Evolutionary conservation across 1,140 invertebrate genomes (phyloP).

Genomic region (Aethina tumida): DNA sequence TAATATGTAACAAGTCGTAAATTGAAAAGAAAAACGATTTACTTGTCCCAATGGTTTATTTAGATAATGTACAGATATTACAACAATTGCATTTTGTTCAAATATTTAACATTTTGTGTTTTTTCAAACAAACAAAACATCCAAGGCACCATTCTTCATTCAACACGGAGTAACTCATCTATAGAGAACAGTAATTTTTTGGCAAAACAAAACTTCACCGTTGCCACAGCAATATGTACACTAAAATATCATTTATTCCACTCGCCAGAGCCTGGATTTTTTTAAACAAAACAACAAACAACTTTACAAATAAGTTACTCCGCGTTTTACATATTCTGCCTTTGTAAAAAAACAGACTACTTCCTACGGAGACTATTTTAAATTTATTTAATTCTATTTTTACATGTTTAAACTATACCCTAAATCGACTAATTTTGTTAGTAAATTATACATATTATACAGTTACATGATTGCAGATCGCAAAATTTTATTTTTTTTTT

Average conservation of each 20-base stretch:
- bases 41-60: constrained; percentile 18
- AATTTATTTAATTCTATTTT: constrained; percentile 19
- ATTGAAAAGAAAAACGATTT: constrained; percentile 1
- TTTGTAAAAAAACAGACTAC: constrained; percentile 24
- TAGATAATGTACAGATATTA: constrained; percentile 33
- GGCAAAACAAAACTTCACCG: background rate
- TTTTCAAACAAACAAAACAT: constrained; percentile 31
- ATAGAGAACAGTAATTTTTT: constrained; percentile 1
- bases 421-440: constrained; percentile 22
- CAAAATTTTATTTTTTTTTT: constrained; percentile 22
- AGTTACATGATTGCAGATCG: constrained; percentile 33
- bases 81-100: constrained; percentile 32
- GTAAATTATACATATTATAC: constrained; percentile 32
- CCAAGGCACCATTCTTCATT: constrained; percentile 32
- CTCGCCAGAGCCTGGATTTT: background rate
- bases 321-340: constrained; percentile 24
- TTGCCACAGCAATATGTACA: background rate
- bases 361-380: constrained; percentile 16
- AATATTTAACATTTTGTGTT: constrained; percentile 27
- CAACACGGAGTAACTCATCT: constrained; percentile 19
- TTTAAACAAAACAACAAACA: constrained; percentile 9
- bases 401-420: constrained; percentile 21
- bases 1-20: background rate
- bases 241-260: background rate
- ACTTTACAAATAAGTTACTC: constrained; percentile 16